A percentile compares a stretch with the other conserved stretches of the same genome.
phyloP scores from a whole-genome alignment of 2,113 vertebrate species.

The Emberiza fucata region DNA sequence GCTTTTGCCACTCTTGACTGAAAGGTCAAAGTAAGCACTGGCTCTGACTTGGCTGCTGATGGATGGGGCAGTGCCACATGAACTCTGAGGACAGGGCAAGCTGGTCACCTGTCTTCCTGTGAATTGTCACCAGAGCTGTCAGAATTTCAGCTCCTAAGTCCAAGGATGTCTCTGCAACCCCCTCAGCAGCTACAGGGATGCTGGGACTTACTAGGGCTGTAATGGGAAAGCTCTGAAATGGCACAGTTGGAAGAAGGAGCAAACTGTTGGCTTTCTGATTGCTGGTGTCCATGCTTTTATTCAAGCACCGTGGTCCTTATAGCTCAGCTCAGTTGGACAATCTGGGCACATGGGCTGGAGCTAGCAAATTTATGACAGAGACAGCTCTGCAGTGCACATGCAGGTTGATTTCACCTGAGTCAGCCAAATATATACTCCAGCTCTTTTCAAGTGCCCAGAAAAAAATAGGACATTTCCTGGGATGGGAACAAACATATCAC shows the following conservation, averaged over 20 bases:
- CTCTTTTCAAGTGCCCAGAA: not conserved
- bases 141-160: not conserved
- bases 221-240: fast-evolving
- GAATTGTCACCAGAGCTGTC: not conserved
- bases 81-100: not conserved
- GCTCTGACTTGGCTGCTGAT: not conserved
- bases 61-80: not conserved
- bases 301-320: fast-evolving
- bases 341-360: not conserved
- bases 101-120: not conserved
- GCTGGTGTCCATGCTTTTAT: not conserved
- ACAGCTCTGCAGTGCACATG: not conserved
- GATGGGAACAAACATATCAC: not conserved
- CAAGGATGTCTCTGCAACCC: not conserved
- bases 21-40: not conserved
- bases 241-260: not conserved
- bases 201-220: not conserved
- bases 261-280: not conserved
- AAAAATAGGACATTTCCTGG: not conserved
- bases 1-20: not conserved
- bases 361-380: not conserved
- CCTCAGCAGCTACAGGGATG: not conserved
- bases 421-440: not conserved
- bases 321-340: not conserved
- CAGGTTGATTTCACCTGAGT: not conserved